Evolutionary conservation across 2,888 invertebrate species (phyloP), one percentile per base, ranked within the genome.

Genomic region (Iselma pallidipennis): DNA sequence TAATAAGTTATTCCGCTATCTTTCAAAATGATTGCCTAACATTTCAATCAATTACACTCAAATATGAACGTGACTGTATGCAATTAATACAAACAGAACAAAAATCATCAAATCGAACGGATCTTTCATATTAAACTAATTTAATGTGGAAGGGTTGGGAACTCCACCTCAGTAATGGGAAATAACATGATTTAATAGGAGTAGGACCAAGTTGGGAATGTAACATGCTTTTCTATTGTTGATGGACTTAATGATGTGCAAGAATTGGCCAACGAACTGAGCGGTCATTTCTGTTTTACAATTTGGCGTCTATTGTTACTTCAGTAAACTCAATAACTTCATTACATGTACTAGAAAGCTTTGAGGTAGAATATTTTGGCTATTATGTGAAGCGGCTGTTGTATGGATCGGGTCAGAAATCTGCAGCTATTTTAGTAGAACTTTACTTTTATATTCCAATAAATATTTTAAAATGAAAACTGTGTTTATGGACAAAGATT

Each of bases 11-110:
- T 37, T 19, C 37, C 16, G 16, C 37, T 7, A 45, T 53, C 37
- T 33, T 31, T 31, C 37, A 29, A 53, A 21, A 33, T 29, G 37
- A 55, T 55, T 54, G 37, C 55, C 25, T 21, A 33, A 54, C 54
- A 50, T 54, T 58, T 52, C 29, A 58, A n/a, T 52, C 57, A 57
- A 61, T 61, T 57, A 57, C 57, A 57, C 54, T 50, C 57, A 61
- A 37, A 7, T 16, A 16, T 1, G 16, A 37, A 37, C 16, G 37
- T 37, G 37, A 37, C 16, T 37, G 16, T 9, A 37, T 37, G 37
- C 16, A 37, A 37, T 37, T 37, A 16, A 10, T 16, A 37, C 37
- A 16, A 7, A 19, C 5, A 12, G 16, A 28, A 6, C 6, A 28
- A 28, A 7, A 28, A 28, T 28, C 1, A n/a, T n/a, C n/a, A n/a